Evolutionary conservation across 2,888 invertebrate species (phyloP), one percentile per base, ranked within the genome.

Genomic region (Catocala sponsa): DNA sequence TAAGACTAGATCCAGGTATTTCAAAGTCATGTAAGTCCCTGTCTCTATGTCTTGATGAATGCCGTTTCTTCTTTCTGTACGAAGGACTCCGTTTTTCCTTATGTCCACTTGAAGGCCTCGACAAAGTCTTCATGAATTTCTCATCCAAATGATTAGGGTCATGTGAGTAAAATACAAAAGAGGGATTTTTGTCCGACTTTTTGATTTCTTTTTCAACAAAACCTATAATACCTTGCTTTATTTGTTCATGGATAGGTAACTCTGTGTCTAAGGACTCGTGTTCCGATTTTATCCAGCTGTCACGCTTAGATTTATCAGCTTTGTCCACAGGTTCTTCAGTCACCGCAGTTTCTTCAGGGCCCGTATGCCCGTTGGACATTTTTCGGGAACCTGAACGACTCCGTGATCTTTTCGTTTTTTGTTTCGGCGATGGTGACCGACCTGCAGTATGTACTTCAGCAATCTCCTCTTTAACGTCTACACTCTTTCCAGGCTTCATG

Each of bases 231-330:
- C 92, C 95, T 84, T 92, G 92, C 76, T 95, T 95, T 54, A 95
- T 90, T 82, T 95, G 94, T 60, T 94, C 94, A 71, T 96, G 96
- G 44, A 96, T 96, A 50, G 95, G 95, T 32, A 95, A 79, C 76
- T 96, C 96, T 0, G 92, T 91, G 68, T 95, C 96, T 13, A 95
- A 85, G 0, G 95, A 95, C 67, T 95, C 95, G 59, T 94, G 91
- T 73, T 94, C 94, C 0, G 95, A 94, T 68, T 92, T 91, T 35
- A 91, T 89, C 95, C 95, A 95, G 66, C 87, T 93, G 49, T 94
- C 94, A 6, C 92, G 82, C 78, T 92, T 94, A 0, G 90, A 78
- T 71, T 89, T 94, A 5, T 92, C 93, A 25, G 80, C 13, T 50
- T 50, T 63, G 15, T 53, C 55, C 0, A 78, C 6, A 32, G 82